Evolutionary conservation across 2,113 vertebrate species (phyloP).

Genomic region (Gracilinanus agilis): DNA sequence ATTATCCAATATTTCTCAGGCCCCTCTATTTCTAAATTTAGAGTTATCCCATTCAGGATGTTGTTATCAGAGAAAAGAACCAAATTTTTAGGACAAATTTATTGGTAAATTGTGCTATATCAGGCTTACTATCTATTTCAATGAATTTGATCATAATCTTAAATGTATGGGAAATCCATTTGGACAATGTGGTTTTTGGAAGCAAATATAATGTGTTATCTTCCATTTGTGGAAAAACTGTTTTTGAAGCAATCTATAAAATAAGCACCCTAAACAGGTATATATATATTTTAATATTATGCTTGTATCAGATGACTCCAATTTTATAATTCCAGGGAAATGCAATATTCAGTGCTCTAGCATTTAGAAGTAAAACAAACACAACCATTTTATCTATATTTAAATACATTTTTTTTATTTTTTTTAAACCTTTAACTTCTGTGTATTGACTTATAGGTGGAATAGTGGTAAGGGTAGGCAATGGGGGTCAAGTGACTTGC

Average conservation of each 20-base stretch:
- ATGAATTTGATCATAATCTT: neutral
- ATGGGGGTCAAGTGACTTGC: no score
- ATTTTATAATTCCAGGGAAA: constrained; percentile 33
- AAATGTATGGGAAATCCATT: constrained; percentile 27
- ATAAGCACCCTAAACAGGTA: no score
- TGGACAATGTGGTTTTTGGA: neutral
- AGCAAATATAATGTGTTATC: constrained; percentile 24
- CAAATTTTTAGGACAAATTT: neutral
- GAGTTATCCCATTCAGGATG: constrained; percentile 10
- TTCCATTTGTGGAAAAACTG: neutral
- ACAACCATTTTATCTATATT: neutral
- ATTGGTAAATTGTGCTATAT: neutral
- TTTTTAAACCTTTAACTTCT: no score
- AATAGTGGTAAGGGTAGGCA: no score
- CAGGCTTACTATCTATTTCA: neutral
- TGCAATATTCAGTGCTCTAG: neutral
- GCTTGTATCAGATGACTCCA: neutral
- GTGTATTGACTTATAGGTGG: no score
- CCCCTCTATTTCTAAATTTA: constrained; percentile 20
- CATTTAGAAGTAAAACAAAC: constrained; percentile 37
- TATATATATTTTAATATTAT: neutral
- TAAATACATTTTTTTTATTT: no score
- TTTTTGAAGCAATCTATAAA: neutral
- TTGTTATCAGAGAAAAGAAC: constrained; percentile 6
- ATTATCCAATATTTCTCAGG: constrained; percentile 38